Percentiles rank a stretch among this genome's conserved stretches.
phyloP scores from a whole-genome alignment of 2,888 invertebrate genomes.

The Biston stratarius region DNA sequence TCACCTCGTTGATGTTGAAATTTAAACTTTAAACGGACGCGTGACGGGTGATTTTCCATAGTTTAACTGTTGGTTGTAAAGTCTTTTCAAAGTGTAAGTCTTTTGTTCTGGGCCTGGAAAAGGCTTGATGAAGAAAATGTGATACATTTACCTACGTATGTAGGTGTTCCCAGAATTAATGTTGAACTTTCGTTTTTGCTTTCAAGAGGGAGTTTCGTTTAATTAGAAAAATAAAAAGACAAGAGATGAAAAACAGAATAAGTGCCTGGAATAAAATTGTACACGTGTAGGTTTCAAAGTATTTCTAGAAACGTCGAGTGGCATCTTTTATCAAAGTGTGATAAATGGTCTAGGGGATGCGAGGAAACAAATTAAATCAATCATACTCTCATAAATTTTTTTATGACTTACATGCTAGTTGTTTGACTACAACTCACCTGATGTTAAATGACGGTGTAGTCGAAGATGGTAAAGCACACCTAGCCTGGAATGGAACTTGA shows the following conservation, averaged over 20 bases:
- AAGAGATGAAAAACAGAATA: neutral
- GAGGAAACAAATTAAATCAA: too few species aligned
- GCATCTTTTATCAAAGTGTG: too few species aligned
- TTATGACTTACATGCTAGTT: too few species aligned
- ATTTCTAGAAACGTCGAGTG: too few species aligned
- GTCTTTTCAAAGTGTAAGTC: conserved; percentile 48
- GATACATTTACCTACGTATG: conserved; percentile 15
- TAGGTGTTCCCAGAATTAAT: neutral
- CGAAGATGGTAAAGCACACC: too few species aligned
- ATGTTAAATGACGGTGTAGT: too few species aligned
- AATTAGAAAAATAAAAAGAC: neutral
- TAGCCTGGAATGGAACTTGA: too few species aligned
- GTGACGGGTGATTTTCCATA: conserved; percentile 13
- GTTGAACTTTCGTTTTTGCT: neutral
- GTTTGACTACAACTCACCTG: too few species aligned
- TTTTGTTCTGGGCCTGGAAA: conserved; percentile 58
- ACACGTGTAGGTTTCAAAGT: neutral
- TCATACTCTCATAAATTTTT: too few species aligned
- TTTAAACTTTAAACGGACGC: conserved; percentile 43
- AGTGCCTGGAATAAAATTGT: neutral
- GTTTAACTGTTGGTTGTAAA: conserved; percentile 26
- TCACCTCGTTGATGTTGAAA: conserved; percentile 37
- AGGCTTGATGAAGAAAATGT: conserved; percentile 61
- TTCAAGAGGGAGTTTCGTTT: neutral
- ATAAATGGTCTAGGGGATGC: too few species aligned